Conservation (phyloP, 2,888 invertebrate genomes). For the Apoderus coryli region DNA sequence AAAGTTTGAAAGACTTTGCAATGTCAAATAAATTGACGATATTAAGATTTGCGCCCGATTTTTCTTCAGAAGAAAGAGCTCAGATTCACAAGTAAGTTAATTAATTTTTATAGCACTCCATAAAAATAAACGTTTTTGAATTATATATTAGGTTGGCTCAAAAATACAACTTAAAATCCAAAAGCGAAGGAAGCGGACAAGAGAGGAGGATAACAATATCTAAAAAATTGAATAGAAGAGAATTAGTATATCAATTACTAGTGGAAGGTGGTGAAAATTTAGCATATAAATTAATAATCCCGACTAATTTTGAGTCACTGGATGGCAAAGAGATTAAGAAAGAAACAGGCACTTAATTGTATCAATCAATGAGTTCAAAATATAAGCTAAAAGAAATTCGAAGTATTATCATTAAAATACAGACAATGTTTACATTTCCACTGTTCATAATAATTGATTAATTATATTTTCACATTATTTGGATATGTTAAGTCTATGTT, state of each 20-base stretch:
- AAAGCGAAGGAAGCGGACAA: conserved; percentile 22
- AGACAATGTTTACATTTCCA: too few relatives aligned
- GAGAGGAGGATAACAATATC: conserved; percentile 21
- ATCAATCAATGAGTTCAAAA: too few relatives aligned
- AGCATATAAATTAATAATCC: conserved; percentile 20
- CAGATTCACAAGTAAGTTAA: conserved; percentile 20
- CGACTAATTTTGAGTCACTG: conserved; percentile 20
- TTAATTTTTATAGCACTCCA: conserved; percentile 3
- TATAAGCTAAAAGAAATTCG: too few relatives aligned
- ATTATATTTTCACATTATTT: too few relatives aligned
- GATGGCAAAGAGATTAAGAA: too few relatives aligned
- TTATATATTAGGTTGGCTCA: conserved; percentile 16
- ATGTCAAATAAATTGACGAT: conserved; percentile 20
- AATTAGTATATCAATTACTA: conserved; percentile 21
- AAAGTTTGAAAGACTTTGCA: conserved; percentile 20
- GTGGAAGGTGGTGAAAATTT: conserved; percentile 19
- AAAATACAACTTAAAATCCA: conserved; percentile 21
- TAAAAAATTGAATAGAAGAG: conserved; percentile 20
- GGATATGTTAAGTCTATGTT: too few relatives aligned
- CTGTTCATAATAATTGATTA: too few relatives aligned
- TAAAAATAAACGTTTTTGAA: background rate
- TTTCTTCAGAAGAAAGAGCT: conserved; percentile 22
- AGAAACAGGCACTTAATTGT: too few relatives aligned
- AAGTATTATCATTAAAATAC: too few relatives aligned
- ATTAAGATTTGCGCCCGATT: conserved; percentile 21